Evolutionary conservation across 2,113 vertebrate species (phyloP), one percentile per base, ranked within the genome.

Genomic region (Peromyscus polionotus): DNA sequence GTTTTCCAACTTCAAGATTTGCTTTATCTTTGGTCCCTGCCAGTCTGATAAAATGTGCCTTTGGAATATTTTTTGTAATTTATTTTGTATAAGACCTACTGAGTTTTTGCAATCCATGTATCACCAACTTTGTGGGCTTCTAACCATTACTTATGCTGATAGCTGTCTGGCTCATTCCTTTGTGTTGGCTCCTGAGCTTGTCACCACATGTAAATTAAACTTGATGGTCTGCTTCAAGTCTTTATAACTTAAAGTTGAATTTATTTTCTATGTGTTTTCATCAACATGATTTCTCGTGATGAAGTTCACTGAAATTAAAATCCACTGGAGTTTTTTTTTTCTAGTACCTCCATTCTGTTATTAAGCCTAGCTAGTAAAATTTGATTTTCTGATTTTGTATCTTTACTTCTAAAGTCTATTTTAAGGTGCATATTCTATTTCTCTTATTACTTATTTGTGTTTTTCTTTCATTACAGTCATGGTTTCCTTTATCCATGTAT

Each of bases 111-210:
- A 88, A 81, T 80, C 22, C 12, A 59, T 92, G 7, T 65, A 88
- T 93, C 65, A 70, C 8, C 6, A 65, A 81, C 57, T 81, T 72
- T 91, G 13, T 81, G 54, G 16, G 65, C 45, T 85, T 72, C 75
- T 84, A 96, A 87, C 90, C 16, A 59, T 96, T 88, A 72, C 6
- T 1, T 97, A 9, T 83, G 7, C 14, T 17, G 42, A 65, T 80
- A 42, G 17, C 77, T 63, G 94, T 88, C 67, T 61, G 65, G 10
- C 33, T 22, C 10, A 11, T n/a, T 81, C 31, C 42, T 81, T 57
- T 81, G 5, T 39, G 2, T 7, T 59, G 20, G 54, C 5, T 83
- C 39, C 33, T 83, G 20, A n/a, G 36, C 11, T 12, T 59, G 54
- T 59, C 19, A 39, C 26, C 54, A 83, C 36, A 7, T 39, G 54